Conservation (phyloP, 1,140 invertebrate species). For the Ditylenchus dipsaci region DNA sequence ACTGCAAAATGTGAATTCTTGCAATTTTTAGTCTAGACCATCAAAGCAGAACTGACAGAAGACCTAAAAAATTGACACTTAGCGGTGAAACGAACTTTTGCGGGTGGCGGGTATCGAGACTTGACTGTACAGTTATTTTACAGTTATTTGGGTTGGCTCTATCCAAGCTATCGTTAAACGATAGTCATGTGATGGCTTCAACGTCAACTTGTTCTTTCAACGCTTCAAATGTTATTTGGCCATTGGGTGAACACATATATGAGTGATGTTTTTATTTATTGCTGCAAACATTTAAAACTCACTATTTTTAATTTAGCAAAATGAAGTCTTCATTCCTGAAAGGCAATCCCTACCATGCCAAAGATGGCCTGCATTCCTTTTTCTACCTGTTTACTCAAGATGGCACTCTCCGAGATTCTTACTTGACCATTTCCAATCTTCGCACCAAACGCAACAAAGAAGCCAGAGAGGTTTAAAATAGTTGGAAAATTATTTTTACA, state of each 20-base stretch:
- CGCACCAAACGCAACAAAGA: constrained; percentile 28
- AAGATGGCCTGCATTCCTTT: constrained; percentile 55
- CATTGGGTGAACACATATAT: constrained; percentile 43
- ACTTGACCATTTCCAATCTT: constrained; percentile 51
- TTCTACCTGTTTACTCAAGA: constrained; percentile 51
- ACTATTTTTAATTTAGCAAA: constrained; percentile 17
- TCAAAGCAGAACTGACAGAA: too few relatives aligned
- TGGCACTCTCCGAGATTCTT: constrained; percentile 41
- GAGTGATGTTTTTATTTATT: constrained; percentile 24
- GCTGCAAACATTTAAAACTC: too few relatives aligned
- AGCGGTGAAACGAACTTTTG: not conserved
- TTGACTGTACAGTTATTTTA: not conserved
- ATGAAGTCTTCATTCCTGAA: constrained; percentile 49
- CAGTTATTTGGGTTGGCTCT: constrained; percentile 42
- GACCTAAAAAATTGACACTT: too few relatives aligned
- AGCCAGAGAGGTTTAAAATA: constrained; percentile 5
- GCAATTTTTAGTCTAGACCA: too few relatives aligned
- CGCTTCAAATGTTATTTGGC: constrained; percentile 33
- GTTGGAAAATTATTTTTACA: too few relatives aligned
- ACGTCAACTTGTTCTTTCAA: constrained; percentile 39
- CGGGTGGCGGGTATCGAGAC: too few relatives aligned
- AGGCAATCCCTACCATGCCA: constrained; percentile 50
- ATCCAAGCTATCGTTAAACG: constrained; percentile 25
- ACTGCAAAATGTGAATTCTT: too few relatives aligned
- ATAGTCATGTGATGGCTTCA: constrained; percentile 33